phyloP scores from a whole-genome alignment of 1,140 invertebrate species.

The silkworm (Bombyx mori) region ASM3026992v2 NC_085124.1:7246501-7247000 shows the following conservation, averaged over 20 bases:
- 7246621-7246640: conserved; percentile 72
- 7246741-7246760: conserved; percentile 71
- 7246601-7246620: conserved; percentile 74
- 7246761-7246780: conserved; percentile 66
- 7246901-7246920: conserved; percentile 59
- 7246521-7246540: conserved; percentile 72
- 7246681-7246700: conserved; percentile 66
- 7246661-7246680: conserved; percentile 73
- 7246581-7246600: conserved; percentile 73
- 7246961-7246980: conserved; percentile 67
- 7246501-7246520: conserved; percentile 86
- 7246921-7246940: conserved; percentile 62
- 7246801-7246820: conserved; percentile 73
- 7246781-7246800: conserved; percentile 68
- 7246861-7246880: conserved; percentile 66
- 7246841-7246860: conserved; percentile 73
- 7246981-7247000: conserved; percentile 65
- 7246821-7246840: conserved; percentile 69
- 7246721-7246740: conserved; percentile 71
- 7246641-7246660: conserved; percentile 72
- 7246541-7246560: conserved; percentile 73
- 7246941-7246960: conserved; percentile 75
- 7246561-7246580: conserved; percentile 76
- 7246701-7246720: conserved; percentile 69
- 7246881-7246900: conserved; percentile 73